phyloP scores from a whole-genome alignment of 1,140 invertebrate species.

The Helicoverpa armigera region DNA sequence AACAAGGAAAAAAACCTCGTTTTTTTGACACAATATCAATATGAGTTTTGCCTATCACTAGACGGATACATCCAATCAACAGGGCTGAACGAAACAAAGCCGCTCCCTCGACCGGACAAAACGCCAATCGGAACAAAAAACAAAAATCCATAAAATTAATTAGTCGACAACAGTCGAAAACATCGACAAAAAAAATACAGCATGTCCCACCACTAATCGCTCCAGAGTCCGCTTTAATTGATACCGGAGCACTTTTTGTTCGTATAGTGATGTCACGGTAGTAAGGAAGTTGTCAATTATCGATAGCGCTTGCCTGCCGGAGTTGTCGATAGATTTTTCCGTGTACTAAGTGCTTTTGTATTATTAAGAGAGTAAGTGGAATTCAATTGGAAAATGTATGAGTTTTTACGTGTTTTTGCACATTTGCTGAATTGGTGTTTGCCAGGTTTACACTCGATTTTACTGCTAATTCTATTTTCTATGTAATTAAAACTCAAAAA shows the following conservation, averaged over 20 bases:
- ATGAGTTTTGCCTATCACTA: not conserved
- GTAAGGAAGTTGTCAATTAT: constrained; percentile 48
- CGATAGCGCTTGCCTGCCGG: constrained; percentile 13
- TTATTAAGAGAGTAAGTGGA: not conserved
- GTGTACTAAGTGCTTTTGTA: not conserved
- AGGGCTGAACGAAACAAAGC: not conserved
- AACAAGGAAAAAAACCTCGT: not conserved
- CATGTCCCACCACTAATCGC: constrained; percentile 35
- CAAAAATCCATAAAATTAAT: not conserved
- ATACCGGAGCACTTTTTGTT: constrained; percentile 43
- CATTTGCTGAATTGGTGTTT: too few relatives aligned
- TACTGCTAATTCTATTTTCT: too few relatives aligned
- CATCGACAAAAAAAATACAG: not conserved
- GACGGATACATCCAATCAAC: not conserved
- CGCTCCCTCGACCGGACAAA: not conserved
- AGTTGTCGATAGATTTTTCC: constrained; percentile 14
- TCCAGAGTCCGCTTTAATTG: constrained; percentile 44
- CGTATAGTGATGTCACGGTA: constrained; percentile 38
- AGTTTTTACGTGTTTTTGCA: not conserved
- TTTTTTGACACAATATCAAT: not conserved
- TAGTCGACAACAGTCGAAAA: constrained; percentile 8
- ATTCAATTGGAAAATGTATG: not conserved
- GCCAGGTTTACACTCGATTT: too few relatives aligned
- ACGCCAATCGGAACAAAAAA: not conserved
- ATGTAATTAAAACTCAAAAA: too few relatives aligned